Base-by-base conservation (phyloP, 1,140 invertebrate species). In the Drosophila kanapiae region DNA sequence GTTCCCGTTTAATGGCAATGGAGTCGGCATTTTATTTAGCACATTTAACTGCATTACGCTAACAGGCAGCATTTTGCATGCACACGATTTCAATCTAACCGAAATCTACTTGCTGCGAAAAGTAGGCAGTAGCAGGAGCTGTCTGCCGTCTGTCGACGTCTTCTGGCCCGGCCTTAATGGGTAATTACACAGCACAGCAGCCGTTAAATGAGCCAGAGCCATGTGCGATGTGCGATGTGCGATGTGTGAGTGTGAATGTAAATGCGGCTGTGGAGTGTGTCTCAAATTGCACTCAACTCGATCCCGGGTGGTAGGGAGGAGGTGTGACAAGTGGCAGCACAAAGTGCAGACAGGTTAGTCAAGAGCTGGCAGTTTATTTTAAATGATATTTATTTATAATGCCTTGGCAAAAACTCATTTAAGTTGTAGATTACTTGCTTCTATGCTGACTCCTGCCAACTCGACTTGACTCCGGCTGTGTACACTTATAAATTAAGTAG, bases 361-460 rank as follows among this genome's bases (percentile, higher is more conserved):
- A 63, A 75, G 77, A 84, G 77, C 80, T 84, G 74, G 76, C 80
- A 88, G 84, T 88, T 87, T 88, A 78, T 84, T 88, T 88, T 75
- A 81, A 90, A 88, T 88, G 78, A 84, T 88, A 88, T 88, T 88
- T 88, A 88, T 84, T 88, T 90, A 88, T 88, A 81, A 90, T 80
- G 75, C 59, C 33, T 42, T 56, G 31, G 27, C 53, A 49, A 56
- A 80, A 83, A 80, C 84, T 87, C 77, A 87, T 87, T 84, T 84
- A 87, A 87, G 80, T 87, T 87, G 84, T 60, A 88, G 84, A 87
- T 87, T 87, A 88, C 84, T 75, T 84, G 77, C 57, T 18, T 42
- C 18, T 18, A 29, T 35, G 11, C 37, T 4, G 9, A 53, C 37
- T 11, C 11, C 13, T 37, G 35, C 10, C 35, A 10, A 37, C 10